These are phyloP conservation scores for Aspidoscelis tigris DNA, from an alignment of 2,113 vertebrate species.

Conservation along the genomic window DNA sequence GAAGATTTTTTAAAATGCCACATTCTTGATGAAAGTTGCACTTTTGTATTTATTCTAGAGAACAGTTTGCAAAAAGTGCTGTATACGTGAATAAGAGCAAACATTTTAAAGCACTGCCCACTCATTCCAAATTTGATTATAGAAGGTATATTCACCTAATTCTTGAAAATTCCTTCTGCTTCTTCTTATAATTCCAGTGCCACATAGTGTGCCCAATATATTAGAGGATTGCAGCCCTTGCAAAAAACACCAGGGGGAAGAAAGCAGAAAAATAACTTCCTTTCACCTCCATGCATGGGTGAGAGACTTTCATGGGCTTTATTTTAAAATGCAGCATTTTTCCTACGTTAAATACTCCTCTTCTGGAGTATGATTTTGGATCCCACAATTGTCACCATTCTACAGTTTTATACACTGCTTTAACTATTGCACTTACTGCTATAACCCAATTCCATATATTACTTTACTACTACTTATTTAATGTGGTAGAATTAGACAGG, in stretches of 20 bases:
- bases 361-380: no score
- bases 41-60: conserved; percentile 61
- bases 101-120: conserved; percentile 17
- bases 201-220: not conserved
- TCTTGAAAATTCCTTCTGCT: not conserved
- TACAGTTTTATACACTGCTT: no score
- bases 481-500: no score
- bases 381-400: no score
- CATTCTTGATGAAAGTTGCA: conserved; percentile 43
- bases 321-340: not conserved
- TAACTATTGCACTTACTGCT: no score
- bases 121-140: conserved; percentile 24
- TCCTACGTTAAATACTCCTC: not conserved
- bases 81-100: conserved; percentile 57
- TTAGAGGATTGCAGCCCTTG: not conserved
- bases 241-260: not conserved
- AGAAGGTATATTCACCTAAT: not conserved
- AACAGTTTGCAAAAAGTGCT: conserved; percentile 52
- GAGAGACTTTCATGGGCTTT: not conserved
- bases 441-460: no score
- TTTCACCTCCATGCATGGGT: not conserved
- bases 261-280: not conserved
- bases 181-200: not conserved
- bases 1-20: conserved; percentile 42
- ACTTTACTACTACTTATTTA: no score